Base-by-base conservation (phyloP, 2,113 vertebrate genomes). In the Jaculus jaculus region DNA sequence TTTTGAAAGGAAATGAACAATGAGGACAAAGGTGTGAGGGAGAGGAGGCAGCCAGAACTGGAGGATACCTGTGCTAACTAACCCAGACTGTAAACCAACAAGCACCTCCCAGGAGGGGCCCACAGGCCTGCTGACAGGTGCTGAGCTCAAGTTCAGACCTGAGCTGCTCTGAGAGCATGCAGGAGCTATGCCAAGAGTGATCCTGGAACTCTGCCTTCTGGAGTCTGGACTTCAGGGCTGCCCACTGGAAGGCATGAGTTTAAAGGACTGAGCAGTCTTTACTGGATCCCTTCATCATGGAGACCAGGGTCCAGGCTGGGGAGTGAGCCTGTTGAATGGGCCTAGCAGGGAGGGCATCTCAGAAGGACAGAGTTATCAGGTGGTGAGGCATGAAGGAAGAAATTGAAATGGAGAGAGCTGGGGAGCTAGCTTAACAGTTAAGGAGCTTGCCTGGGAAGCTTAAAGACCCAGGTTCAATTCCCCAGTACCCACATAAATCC, bases 21-120 rank as follows among this genome's bases (percentile, higher is more conserved):
- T 20, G 47, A 87, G 30, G 60, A 84, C 80, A 90, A 95, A 47
- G 23, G 20, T 95, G 34, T 87, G 68, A 75, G 92, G 30, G 79
- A 89, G 87, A 47, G 12, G 28, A 81, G 87, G 51, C n/a, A 58
- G 69, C 81, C 84, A 89, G 61, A 84, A 65, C 10, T 72, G 66
- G 61, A 87, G 42, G 11, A 23, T 73, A 28, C 42, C 66, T 10
- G 39, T 54, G 54, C 54, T 54, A 20, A 34, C 73, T 78, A n/a
- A 7, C 73, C 83, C 58, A 73, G 42, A 66, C 30, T 20, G 51
- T 39, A 84, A 3, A 24, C 71, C 72, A 24, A 42, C 87, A 88
- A 26, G 12, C 18, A 23, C 61, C 58, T 26, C 3, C 20, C 47
- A n/a, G 60, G 65, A 74, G 79, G 47, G 72, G 28, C 83, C 61